Conservation (phyloP, 1,140 invertebrate species). For the Anoplolepis gracilipes region DNA sequence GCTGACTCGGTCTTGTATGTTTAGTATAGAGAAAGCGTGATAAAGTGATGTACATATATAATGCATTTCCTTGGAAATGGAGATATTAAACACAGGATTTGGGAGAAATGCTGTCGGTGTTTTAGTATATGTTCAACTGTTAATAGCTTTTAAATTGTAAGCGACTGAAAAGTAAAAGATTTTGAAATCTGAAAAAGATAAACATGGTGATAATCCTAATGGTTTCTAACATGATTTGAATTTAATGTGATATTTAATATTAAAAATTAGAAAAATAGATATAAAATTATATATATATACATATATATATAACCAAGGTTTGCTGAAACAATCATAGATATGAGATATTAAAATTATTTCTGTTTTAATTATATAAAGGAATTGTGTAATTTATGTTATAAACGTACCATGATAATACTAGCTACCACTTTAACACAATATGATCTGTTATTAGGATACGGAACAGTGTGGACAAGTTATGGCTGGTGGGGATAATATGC, state of each 20-base stretch:
- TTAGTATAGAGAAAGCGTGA: neutral
- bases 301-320: neutral
- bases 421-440: neutral
- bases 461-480: constrained; percentile 85
- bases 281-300: neutral
- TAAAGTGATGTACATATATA: neutral
- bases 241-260: neutral
- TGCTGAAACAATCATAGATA: neutral
- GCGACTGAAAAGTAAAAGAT: neutral
- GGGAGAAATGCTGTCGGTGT: neutral
- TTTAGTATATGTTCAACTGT: neutral
- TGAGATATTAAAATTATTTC: neutral
- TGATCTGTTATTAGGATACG: constrained; percentile 77
- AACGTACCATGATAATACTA: neutral
- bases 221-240: neutral
- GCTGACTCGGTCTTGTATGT: neutral
- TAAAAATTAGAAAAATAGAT: neutral
- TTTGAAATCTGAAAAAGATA: neutral
- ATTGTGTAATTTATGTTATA: neutral
- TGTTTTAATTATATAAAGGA: neutral
- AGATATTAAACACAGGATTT: neutral
- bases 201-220: neutral
- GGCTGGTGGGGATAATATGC: constrained; percentile 83
- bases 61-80: neutral
- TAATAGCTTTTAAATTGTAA: neutral